Evolutionary conservation across 2,888 invertebrate genomes (phyloP), one percentile per base, ranked within the genome.

Genomic region (Geophilus truncorum): DNA sequence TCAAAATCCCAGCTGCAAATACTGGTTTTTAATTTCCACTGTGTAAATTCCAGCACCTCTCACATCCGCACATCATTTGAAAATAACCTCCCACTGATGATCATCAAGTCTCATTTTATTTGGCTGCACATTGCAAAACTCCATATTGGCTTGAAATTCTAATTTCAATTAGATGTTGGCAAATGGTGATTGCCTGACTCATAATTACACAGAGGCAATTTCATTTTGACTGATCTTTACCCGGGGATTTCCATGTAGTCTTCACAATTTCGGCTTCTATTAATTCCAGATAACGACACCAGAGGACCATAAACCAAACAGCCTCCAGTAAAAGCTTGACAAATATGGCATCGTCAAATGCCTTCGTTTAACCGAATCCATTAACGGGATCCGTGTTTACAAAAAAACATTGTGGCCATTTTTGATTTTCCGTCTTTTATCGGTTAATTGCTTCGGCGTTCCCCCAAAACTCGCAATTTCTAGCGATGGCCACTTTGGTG

Each of bases 201-300:
- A 62, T 62, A 62, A 62, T 62, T 62, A 62, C 18, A 62, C 57
- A 12, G 21, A 62, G 21, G 57, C 57, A 23, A 23, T 23, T 23
- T 62, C 57, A 23, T 9, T 62, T 62, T 62, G 57, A 62, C 23
- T 62, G 57, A 62, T 62, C 57, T 62, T 18, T 62, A 21, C 57
- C 21, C 57, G n/a, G 57, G 57, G 57, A 62, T 62, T 62, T 62
- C 57, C 21, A 9, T 62, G 57, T 62, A 62, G 21, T 23, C 57
- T 62, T 62, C 57, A 62, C 57, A 62, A 62, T 62, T 62, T 62
- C 57, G 10, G n/a, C 57, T 18, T 62, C 57, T 62, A 62, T 62
- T 62, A 62, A 62, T 62, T 62, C 57, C 57, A 62, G 23, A 21
- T 62, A 62, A 62, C 57, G 57, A 62, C 57, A 62, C 57, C 21